Evolutionary conservation across 30 jellyfish, hydroid and myxozoan genomes (phyloP).

Genomic region (Rhopilema esculentum): DNA sequence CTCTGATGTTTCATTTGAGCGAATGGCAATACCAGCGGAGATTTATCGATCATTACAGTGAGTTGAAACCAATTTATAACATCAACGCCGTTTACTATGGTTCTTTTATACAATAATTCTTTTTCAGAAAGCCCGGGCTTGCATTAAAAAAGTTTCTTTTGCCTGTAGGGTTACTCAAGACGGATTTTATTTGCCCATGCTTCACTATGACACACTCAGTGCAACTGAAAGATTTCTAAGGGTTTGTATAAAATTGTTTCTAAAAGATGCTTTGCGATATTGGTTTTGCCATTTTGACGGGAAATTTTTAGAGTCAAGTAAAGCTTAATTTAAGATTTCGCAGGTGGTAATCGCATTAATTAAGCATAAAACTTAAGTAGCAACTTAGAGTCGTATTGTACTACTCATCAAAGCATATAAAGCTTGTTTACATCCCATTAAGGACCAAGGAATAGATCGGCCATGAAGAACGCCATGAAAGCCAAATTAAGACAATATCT

Average conservation of each 20-base stretch:
- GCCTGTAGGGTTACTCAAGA: constrained; percentile 53
- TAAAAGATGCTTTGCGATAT: background rate
- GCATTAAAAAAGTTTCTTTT: background rate
- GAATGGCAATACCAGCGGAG: constrained; percentile 91
- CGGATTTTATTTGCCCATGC: constrained; percentile 83
- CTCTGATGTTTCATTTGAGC: constrained; percentile 75
- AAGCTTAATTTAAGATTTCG: too few relatives aligned
- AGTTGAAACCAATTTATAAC: constrained; percentile 1
- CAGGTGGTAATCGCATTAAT: too few relatives aligned
- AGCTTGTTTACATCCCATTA: too few relatives aligned
- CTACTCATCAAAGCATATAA: too few relatives aligned
- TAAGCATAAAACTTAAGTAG: too few relatives aligned
- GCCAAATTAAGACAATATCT: too few relatives aligned
- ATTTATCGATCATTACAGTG: constrained; percentile 75
- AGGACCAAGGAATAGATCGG: too few relatives aligned
- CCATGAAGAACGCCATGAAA: too few relatives aligned
- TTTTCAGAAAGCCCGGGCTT: background rate
- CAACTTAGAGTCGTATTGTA: too few relatives aligned
- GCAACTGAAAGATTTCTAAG: constrained; percentile 63
- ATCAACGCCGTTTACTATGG: background rate
- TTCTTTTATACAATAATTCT: too few relatives aligned
- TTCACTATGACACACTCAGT: constrained; percentile 79
- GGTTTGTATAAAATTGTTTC: constrained; percentile 46
- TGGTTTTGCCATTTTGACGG: background rate
- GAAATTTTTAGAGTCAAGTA: background rate